A percentile compares a stretch with the other conserved stretches of the same genome.
Conservation (phyloP, 2,888 invertebrate species). For the Sussaba pulchella region DNA sequence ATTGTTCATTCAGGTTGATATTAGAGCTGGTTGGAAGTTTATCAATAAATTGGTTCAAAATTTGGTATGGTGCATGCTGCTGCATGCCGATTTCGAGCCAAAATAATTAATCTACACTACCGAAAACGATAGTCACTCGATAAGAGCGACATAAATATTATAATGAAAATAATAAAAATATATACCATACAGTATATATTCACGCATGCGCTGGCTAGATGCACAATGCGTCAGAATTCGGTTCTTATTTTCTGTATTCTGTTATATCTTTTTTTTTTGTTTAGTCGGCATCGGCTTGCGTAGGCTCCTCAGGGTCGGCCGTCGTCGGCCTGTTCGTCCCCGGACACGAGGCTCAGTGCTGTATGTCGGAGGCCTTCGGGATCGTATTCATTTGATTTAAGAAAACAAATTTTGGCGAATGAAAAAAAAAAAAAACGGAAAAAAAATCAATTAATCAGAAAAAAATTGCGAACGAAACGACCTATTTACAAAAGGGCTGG, state of each 20-base stretch:
- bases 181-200: constrained; percentile 64
- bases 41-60: constrained; percentile 15
- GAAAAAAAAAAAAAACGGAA: too few relatives aligned
- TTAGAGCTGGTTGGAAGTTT: too few relatives aligned
- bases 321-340: constrained; percentile 83
- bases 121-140: constrained; percentile 36
- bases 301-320: constrained; percentile 83
- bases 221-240: constrained; percentile 85
- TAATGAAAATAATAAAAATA: constrained; percentile 42
- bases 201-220: constrained; percentile 84
- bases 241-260: constrained; percentile 73
- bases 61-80: constrained; percentile 56
- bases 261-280: constrained; percentile 55
- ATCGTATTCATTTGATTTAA: constrained; percentile 66
- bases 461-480: constrained; percentile 69
- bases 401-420: constrained; percentile 76
- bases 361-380: constrained; percentile 82
- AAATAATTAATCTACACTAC: constrained; percentile 60
- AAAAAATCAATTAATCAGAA: constrained; percentile 68
- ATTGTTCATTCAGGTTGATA: neutral
- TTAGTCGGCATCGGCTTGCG: constrained; percentile 74
- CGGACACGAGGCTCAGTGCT: constrained; percentile 85
- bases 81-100: constrained; percentile 66
- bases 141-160: constrained; percentile 31
- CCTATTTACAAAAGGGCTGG: constrained; percentile 72